Percentiles rank a stretch among this genome's conserved stretches.
Evolutionary conservation across 2,113 vertebrate genomes (phyloP).

Genomic region (Mesoclemmys tuberculata): DNA sequence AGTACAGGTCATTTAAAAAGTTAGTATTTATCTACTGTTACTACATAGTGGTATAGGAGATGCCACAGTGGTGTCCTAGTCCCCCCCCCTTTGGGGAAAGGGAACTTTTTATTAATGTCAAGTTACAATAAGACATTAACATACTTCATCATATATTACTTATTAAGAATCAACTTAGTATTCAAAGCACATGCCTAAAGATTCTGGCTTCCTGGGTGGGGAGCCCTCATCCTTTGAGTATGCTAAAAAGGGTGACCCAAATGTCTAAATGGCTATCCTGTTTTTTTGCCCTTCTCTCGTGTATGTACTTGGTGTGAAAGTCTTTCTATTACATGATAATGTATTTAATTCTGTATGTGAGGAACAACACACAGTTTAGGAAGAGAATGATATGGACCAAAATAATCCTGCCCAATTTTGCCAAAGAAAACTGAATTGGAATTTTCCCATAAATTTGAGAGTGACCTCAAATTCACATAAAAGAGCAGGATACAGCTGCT

Average conservation of each 20-base stretch:
- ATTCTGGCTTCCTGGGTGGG: neutral
- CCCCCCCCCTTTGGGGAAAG: neutral
- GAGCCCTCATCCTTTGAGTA: neutral
- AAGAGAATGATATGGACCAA: neutral
- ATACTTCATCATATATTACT: neutral
- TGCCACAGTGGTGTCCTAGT: neutral
- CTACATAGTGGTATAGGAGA: neutral
- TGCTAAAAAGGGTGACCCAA: neutral
- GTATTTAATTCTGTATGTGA: neutral
- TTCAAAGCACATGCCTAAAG: neutral
- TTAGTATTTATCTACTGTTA: neutral
- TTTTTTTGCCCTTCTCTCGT: neutral
- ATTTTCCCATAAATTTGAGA: neutral
- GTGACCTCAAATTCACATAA: neutral
- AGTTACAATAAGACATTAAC: neutral
- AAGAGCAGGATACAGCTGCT: neutral
- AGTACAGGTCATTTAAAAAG: neutral
- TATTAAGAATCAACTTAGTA: neutral
- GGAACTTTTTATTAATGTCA: neutral
- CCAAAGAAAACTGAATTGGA: neutral
- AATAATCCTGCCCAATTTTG: neutral
- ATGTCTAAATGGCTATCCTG: neutral
- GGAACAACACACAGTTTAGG: neutral
- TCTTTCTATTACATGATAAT: neutral
- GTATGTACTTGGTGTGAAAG: neutral